Evolutionary conservation across 1,140 invertebrate species (phyloP), one percentile per base, ranked within the genome.

Genomic region (Harlomillsia oculata): DNA sequence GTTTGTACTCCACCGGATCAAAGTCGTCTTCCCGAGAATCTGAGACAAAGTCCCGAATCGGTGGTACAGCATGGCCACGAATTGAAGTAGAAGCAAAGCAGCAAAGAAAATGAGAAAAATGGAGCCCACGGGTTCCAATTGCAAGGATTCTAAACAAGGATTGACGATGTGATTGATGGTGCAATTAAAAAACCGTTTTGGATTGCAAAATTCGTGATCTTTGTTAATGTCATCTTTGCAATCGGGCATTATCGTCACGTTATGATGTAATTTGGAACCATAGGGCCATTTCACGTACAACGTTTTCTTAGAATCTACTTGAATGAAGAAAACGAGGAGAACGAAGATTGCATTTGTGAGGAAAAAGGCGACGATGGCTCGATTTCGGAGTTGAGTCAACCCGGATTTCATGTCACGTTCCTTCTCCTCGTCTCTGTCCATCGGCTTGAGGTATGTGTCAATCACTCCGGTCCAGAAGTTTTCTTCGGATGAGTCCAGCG

Each of bases 281-380:
- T n/a, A 81, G 67, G 87, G 90, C 91, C 89, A 95, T 74, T 91
- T 79, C 75, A 95, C 82, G 77, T 94, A 89, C 68, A 94, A 80
- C 75, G 88, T 85, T 77, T 95, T 89, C 82, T 95, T 96, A n/a
- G n/a, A n/a, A 78, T 95, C 93, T 75, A 95, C 80, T 84, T 97
- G 94, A 68, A 97, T 85, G 74, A 97, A 85, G 77, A 97, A 92
- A 69, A 97, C 91, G 74, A 97, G 89, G 75, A 98, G 83, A 71
- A 97, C 90, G 81, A 97, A 98, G 69, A 98, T 83, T 74, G 93
- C 89, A 81, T 99, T 99, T 78, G 96, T 86, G 90, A 99, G 97
- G 78, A 97, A 88, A 83, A 97, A 97, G 67, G 89, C 89, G 74
- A 97, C 96, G 57, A 95, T 90, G 66, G 89, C 87, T 75, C 94